Evolutionary conservation across 2,113 vertebrate species (phyloP).

Genomic region (Notarius lentiginosus): DNA sequence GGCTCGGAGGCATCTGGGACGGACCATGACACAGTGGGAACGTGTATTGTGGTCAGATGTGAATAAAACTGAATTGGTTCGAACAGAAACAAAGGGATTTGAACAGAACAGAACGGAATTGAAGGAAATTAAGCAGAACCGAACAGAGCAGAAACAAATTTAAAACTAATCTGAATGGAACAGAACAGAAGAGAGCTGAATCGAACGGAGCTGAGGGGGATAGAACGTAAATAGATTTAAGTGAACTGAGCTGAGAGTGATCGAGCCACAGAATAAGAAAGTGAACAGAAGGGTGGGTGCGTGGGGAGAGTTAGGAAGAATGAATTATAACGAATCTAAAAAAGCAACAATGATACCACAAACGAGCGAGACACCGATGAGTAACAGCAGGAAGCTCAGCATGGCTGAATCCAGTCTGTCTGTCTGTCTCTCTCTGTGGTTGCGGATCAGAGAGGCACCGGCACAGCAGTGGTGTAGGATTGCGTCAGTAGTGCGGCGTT

Average conservation of each 20-base stretch:
- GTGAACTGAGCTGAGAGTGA: background rate
- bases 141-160: background rate
- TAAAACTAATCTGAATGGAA: background rate
- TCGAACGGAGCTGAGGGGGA: background rate
- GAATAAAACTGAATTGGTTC: background rate
- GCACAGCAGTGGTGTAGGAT: background rate
- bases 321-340: background rate
- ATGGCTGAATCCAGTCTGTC: background rate
- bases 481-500: conserved; percentile 2
- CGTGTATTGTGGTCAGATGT: too few relatives aligned
- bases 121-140: background rate
- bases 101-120: background rate
- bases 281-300: background rate
- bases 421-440: background rate
- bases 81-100: background rate
- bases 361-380: background rate
- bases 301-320: background rate
- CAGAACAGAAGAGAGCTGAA: background rate
- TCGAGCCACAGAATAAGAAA: background rate
- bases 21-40: too few relatives aligned
- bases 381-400: background rate
- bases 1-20: too few relatives aligned
- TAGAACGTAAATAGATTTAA: background rate
- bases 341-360: background rate
- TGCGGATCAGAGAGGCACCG: background rate